Conservation (phyloP, 2,797 vertebrate genomes). For the Gadopsis bispinosus region DNA sequence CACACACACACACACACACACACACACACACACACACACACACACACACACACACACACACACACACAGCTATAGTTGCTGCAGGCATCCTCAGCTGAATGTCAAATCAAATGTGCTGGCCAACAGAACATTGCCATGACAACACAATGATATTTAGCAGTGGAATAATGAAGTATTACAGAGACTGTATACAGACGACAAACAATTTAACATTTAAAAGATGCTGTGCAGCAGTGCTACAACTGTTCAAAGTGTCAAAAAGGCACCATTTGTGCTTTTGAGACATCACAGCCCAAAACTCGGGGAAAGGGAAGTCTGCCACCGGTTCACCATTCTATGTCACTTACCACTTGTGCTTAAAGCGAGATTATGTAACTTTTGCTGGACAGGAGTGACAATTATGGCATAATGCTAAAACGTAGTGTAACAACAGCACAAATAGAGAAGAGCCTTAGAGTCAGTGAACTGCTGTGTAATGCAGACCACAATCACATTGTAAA, state of each 20-base stretch:
- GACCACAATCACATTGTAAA: background rate
- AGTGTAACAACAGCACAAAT: background rate
- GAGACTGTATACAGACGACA: conserved; percentile 2
- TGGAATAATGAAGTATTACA: conserved; percentile 12
- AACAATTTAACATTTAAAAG: conserved; percentile 20
- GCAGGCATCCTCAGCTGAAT: conserved; percentile 45
- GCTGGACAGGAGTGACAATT: background rate
- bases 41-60: conserved; percentile 11
- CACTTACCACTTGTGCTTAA: background rate
- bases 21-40: conserved; percentile 5
- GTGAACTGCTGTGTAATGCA: background rate
- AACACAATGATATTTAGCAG: conserved; percentile 42
- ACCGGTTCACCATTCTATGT: background rate
- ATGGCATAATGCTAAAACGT: background rate
- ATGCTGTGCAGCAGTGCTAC: background rate
- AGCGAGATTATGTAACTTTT: background rate
- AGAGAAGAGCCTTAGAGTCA: background rate
- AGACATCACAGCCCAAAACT: background rate
- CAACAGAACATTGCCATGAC: conserved; percentile 45
- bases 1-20: background rate
- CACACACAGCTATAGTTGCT: conserved; percentile 32
- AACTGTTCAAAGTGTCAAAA: background rate
- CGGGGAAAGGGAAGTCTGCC: too few species aligned
- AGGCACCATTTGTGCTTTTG: background rate
- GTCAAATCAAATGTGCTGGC: conserved; percentile 42